Base-by-base conservation (phyloP, 2,888 invertebrate species). In the Isoperla grammatica region DNA sequence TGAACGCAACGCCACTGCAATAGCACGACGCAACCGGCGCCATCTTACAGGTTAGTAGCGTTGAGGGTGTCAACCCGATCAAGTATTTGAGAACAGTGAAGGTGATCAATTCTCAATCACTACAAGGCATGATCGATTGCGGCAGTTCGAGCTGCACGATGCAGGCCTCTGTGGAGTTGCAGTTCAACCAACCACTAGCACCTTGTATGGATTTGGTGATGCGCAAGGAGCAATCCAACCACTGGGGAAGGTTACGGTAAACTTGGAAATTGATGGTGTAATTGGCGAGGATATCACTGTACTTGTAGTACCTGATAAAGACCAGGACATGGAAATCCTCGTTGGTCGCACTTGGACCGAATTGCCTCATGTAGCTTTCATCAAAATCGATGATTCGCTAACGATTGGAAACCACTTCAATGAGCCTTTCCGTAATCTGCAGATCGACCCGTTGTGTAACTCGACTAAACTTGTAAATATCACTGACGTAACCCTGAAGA, bases 71-170 rank as follows among this genome's bases (percentile, higher is more conserved):
- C 22, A 6, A 15, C 2, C 48, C 23, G 48, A 19, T 20, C 1
- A 48, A 48, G 22, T 48, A 48, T 20, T 20, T 48, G 5, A 48
- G 23, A 12, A 15, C 15, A 5, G 48, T 48, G 12, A 4, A 11
- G 22, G 5, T 48, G 13, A 48, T 22, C 19, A 23, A 20, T n/a
- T 6, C 20, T n/a, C 23, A 22, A n/a, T 12, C n/a, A 5, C 5
- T 48, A n/a, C 8, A 13, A 20, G 45, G 45, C 4, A 20, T 48
- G 9, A 20, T 48, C 6, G 48, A 48, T 20, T 20, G 48, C n/a
- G 48, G 48, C 22, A 48, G 48, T 48, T 48, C 48, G 3, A 20
- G 48, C 23, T 48, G 48, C 22, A 48, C 48, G 8, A 48, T 48
- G n/a, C n/a, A n/a, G n/a, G n/a, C n/a, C n/a, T n/a, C n/a, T n/a